Base-by-base conservation (phyloP, 1,140 invertebrate genomes). In the Hylaeus anthracinus region DNA sequence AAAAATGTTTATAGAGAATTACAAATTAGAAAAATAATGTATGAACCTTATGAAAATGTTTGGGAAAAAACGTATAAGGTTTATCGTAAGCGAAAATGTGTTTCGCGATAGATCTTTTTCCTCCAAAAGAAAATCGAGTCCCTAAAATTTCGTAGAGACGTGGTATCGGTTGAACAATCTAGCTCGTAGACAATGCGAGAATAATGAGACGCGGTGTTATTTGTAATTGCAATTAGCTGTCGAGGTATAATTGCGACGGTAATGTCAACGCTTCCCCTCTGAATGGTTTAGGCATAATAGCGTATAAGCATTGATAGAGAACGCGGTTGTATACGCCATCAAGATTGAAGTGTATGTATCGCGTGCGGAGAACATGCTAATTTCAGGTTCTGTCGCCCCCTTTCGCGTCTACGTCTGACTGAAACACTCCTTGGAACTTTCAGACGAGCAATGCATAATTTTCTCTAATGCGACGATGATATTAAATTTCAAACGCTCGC, bases 241-340 rank as follows among this genome's bases (percentile, higher is more conserved):
- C 61, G 51, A 15, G 12, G 6, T 53, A 3, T 71, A 78, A 78
- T 78, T 78, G 10, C 56, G 37, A 5, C 3, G 14, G 37, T 48
- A 43, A 48, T 43, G 72, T 64, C 48, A 74, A 43, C 67, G 55
- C 64, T 60, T 56, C 43, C 77, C 37, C 77, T 26, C 45, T 56
- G 60, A 72, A 79, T 72, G 58, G 70, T 65, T 73, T n/a, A 64
- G 61, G 51, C 70, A 65, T 48, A 48, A n/a, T 41, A 12, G 60
- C 1, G 26, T 64, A 55, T 51, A 58, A 63, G 14, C 71, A 65
- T 72, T 66, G 58, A 73, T 41, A 58, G 53, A 56, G 51, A 64
- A 65, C 51, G 51, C 3, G 5, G 39, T 37, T 65, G 43, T 56
- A 43, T 63, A 3, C 37, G 55, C 9, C 5, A 56, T 61, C 65